These are phyloP conservation scores for Atrina japonica DNA, from an alignment of 2,888 invertebrate species.

Conservation along the genomic window DNA sequence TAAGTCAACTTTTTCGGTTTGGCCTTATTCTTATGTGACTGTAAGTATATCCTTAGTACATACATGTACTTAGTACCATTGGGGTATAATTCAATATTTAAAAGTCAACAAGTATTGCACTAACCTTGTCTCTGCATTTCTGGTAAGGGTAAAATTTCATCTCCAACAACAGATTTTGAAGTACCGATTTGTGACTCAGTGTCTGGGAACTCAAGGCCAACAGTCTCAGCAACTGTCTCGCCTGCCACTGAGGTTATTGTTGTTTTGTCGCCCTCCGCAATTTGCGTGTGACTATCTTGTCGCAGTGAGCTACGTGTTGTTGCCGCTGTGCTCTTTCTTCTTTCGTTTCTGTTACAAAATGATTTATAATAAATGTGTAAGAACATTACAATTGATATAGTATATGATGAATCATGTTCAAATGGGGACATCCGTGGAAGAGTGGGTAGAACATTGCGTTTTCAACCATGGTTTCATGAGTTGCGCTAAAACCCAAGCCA, in stretches of 20 bases:
- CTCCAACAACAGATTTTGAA: conserved; percentile 46
- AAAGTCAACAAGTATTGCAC: too few relatives aligned
- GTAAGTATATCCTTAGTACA: too few relatives aligned
- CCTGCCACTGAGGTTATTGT: conserved; percentile 31
- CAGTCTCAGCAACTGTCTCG: conserved; percentile 24
- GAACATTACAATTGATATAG: too few relatives aligned
- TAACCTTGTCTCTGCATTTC: conserved; percentile 50
- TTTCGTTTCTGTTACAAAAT: conserved; percentile 34
- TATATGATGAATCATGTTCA: too few relatives aligned
- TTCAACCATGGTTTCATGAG: too few relatives aligned
- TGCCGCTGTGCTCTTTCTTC: conserved; percentile 60
- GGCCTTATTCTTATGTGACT: background rate
- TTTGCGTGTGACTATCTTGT: conserved; percentile 50
- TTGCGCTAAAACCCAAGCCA: too few relatives aligned
- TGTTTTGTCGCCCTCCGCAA: conserved; percentile 47
- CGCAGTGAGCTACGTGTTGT: conserved; percentile 48
- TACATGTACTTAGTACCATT: too few relatives aligned
- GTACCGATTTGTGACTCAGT: conserved; percentile 29
- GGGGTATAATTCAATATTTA: too few relatives aligned
- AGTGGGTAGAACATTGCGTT: too few relatives aligned
- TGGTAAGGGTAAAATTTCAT: conserved; percentile 52
- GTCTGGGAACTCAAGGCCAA: conserved; percentile 19
- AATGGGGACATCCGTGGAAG: too few relatives aligned
- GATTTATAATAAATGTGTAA: too few relatives aligned
- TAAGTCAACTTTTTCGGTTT: background rate